Base-by-base conservation (phyloP, 2,888 invertebrate genomes). In the Ditula angustiorana region DNA sequence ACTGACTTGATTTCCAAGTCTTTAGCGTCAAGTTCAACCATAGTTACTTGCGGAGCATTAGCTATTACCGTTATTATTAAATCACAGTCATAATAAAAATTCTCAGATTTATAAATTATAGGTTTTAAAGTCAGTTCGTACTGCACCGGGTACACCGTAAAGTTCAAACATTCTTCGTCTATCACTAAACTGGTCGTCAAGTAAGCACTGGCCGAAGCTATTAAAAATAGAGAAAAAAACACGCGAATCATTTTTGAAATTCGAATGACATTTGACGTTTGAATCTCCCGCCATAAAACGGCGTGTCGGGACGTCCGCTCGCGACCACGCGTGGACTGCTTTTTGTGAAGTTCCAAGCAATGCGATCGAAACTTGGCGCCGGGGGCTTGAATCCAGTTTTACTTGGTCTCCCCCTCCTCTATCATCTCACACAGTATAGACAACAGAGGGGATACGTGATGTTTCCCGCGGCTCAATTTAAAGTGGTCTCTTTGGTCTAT, bases 131-230 rank as follows among this genome's bases (percentile, higher is more conserved):
- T 83, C 0, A 92, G 61, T 57, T 92, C 92, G 47, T 92, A 92
- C 68, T 92, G 88, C 67, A 90, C 81, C 64, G 92, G 92, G 68
- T 92, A 92, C 50, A 92, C 85, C 56, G 91, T 91, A 47, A 90
- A 92, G 69, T 92, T 90, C 13, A 92, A 75, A 71, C 92, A 92
- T 71, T 92, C 91, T 74, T 92, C 92, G 50, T 87, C 85, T 30
- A 73, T 67, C 13, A 85, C 70, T 28, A 83, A 71, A 23, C 55
- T 56, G 41, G 53, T 47, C 0, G 58, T 21, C 11, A 2, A 3
- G 64, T 81, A 78, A 10, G 79, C 85, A 28, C 80, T 79, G 16
- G 78, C 74, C n/a, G 81, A 73, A 5, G 77, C 76, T 61, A 79
- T 72, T 11, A 78, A 67, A 13, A 86, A 69, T 52, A 78, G 35